Evolutionary conservation across 1,140 invertebrate genomes (phyloP), one percentile per base, ranked within the genome.

Genomic region (Drosophila littoralis): DNA sequence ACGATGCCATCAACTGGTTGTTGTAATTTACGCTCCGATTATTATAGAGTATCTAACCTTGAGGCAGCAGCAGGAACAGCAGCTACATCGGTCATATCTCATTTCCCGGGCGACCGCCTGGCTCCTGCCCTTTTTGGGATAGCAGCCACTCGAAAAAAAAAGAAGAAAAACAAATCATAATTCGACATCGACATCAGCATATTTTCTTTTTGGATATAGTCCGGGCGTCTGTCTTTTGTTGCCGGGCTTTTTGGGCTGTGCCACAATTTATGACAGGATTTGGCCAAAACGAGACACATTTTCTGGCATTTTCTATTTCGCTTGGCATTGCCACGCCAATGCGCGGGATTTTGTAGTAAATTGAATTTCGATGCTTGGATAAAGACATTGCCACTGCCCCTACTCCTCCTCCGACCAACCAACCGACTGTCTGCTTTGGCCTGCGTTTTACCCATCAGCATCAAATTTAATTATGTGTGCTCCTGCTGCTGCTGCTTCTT

Each of bases 171-270:
- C 83, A 86, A 86, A 86, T 86, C 83, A 86, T 86, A 89, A 83
- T 88, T 86, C 84, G 84, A 81, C 83, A 86, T 77, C 80, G 83
- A 79, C 84, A 89, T 86, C 83, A 86, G 83, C 83, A 86, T 86
- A 86, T 86, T 86, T 86, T 86, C 66, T 61, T 71, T 69, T 55
- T 46, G 50, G 67, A 64, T 50, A 51, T 66, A 63, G 75, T 80
- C 57, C 70, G 72, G 55, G 28, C 71, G 78, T 81, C 78, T 84
- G 52, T 69, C 57, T 65, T 74, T 84, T 81, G 61, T 76, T 58
- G 65, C 7, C 54, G 10, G 17, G 58, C 48, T 48, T 36, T 43
- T 35, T 43, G 48, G 54, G 58, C 15, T 13, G 51, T 33, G 51
- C 33, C n/a, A 57, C 38, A 86, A 85, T 85, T 86, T 85, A 85